phyloP scores from a whole-genome alignment of 2,113 vertebrate species.

The Scopus umbretta region DNA sequence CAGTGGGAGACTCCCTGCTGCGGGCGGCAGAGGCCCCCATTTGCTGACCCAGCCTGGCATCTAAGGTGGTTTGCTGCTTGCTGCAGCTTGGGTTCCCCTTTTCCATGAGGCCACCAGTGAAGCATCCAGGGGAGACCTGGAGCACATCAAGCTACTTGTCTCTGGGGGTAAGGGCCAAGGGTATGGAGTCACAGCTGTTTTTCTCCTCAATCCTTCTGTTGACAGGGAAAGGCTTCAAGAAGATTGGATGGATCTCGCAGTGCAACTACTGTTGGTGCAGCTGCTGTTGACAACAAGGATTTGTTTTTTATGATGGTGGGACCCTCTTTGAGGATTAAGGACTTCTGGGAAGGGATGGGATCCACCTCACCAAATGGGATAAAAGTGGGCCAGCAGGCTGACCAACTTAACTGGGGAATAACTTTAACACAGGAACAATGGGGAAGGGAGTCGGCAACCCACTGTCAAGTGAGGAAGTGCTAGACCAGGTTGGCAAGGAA shows the following conservation, averaged over 20 bases:
- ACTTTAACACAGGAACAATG: background rate
- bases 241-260: background rate
- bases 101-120: background rate
- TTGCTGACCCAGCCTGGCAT: background rate
- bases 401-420: background rate
- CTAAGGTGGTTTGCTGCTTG: background rate
- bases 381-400: background rate
- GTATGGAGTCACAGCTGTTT: background rate
- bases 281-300: background rate
- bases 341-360: background rate
- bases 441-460: background rate
- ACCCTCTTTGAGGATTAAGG: background rate
- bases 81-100: background rate
- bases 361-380: background rate
- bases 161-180: background rate
- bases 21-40: too few species aligned
- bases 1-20: background rate
- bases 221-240: background rate
- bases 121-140: background rate
- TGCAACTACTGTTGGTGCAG: background rate
- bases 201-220: background rate
- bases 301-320: background rate
- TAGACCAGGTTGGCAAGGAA: background rate
- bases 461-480: background rate
- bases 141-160: background rate